These are phyloP conservation scores for Agelas oroides DNA, from an alignment of 37 sponge, comb jelly and placozoan species.

Conservation along the genomic window DNA sequence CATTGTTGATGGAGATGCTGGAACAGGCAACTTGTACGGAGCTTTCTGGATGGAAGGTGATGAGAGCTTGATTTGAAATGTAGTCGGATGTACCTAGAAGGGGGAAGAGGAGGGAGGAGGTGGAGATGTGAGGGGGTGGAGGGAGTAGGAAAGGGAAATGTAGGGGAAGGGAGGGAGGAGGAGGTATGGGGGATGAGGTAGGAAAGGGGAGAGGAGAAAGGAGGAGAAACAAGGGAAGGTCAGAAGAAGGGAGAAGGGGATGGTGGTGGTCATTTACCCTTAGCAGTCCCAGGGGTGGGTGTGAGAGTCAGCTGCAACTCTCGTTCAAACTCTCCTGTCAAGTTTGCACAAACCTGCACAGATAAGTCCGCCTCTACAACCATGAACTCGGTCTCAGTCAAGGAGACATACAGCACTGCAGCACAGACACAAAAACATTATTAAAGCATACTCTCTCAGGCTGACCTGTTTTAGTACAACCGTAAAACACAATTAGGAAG, in stretches of 20 bases:
- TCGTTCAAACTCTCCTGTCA: background rate
- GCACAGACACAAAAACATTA: background rate
- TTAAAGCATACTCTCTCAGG: too few relatives aligned
- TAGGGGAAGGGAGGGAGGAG: background rate
- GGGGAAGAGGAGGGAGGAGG: too few relatives aligned
- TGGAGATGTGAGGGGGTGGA: background rate
- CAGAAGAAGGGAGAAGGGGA: background rate
- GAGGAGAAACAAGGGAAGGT: background rate
- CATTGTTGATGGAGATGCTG: constrained; percentile 21
- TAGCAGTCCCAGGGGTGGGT: too few relatives aligned
- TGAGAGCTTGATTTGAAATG: too few relatives aligned
- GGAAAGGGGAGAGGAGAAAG: background rate
- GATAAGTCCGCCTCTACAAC: constrained; percentile 8
- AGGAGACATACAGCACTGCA: background rate
- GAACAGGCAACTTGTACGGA: constrained; percentile 1
- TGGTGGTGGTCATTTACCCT: background rate
- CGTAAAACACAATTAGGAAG: too few relatives aligned
- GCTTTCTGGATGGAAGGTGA: background rate
- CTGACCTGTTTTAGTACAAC: too few relatives aligned
- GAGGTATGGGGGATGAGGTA: background rate
- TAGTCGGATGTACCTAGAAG: too few relatives aligned
- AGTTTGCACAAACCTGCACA: constrained; percentile 7
- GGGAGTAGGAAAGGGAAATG: background rate
- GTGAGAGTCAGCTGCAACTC: too few relatives aligned
- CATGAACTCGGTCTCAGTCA: background rate